A percentile compares a stretch with the other conserved stretches of the same genome.
Evolutionary conservation across 2,113 vertebrate species (phyloP).

Genomic region (Cinclus mexicanus): DNA sequence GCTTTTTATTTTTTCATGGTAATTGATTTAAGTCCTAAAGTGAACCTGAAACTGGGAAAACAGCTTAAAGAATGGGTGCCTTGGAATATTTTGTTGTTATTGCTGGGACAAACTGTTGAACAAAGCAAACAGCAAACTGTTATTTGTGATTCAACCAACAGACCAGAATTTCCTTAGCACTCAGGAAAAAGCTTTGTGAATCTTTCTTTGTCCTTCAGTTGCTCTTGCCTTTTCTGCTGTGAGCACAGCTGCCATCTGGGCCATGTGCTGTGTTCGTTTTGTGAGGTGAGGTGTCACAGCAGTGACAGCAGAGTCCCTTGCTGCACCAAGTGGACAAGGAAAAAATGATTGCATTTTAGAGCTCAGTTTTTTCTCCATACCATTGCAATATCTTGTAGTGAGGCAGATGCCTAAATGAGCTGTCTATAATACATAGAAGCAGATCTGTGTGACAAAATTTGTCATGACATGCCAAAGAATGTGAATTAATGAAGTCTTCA

Average conservation of each 20-base stretch:
- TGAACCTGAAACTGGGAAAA: neutral
- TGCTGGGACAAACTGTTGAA: neutral
- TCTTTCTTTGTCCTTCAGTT: neutral
- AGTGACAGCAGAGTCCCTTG: neutral
- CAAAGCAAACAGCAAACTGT: neutral
- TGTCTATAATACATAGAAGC: neutral
- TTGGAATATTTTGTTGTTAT: neutral
- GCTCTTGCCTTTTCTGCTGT: neutral
- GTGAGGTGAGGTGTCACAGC: neutral
- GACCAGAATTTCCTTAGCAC: neutral
- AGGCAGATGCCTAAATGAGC: neutral
- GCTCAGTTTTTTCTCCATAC: neutral
- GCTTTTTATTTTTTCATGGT: neutral
- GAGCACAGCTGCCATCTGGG: neutral
- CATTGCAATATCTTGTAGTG: neutral
- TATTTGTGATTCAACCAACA: neutral
- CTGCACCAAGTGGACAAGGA: neutral
- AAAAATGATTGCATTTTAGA: neutral
- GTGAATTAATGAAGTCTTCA: neutral
- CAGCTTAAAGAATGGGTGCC: neutral
- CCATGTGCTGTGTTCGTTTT: neutral
- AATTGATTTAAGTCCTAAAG: neutral
- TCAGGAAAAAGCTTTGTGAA: neutral
- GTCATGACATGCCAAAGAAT: neutral
- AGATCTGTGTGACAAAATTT: neutral